phyloP scores from a whole-genome alignment of 2,888 invertebrate genomes.

The Ophion ellenae region DNA sequence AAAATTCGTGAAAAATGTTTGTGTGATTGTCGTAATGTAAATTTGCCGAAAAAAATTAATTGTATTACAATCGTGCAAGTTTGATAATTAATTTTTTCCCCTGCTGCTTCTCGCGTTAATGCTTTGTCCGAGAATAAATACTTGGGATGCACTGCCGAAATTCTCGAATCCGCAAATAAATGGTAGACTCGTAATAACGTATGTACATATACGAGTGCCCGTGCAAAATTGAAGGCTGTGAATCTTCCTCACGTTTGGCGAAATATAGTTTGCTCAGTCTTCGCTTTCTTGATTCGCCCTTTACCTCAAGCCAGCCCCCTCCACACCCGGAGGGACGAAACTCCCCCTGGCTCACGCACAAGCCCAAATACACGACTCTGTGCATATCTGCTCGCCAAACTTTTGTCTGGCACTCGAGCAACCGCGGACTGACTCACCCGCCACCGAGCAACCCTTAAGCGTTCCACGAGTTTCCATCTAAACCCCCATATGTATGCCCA shows the following conservation, averaged over 20 bases:
- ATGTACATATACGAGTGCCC: slow-evolving; percentile 30
- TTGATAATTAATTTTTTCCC: no score
- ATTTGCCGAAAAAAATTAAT: no score
- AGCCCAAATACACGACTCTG: slow-evolving; percentile 36
- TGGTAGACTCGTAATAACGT: slow-evolving; percentile 40
- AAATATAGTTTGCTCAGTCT: slow-evolving; percentile 41
- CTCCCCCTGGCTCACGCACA: slow-evolving; percentile 53
- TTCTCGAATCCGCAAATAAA: slow-evolving; percentile 13
- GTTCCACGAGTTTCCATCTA: slow-evolving; percentile 7
- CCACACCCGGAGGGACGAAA: background rate
- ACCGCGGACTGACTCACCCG: slow-evolving; percentile 52
- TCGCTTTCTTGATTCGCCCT: slow-evolving; percentile 20
- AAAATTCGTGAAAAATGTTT: no score
- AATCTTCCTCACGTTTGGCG: slow-evolving; percentile 47
- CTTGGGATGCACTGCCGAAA: background rate
- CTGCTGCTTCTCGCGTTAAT: background rate
- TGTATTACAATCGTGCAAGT: no score
- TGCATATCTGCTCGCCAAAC: slow-evolving; percentile 67
- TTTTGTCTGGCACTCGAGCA: slow-evolving; percentile 73
- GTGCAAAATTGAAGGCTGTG: slow-evolving; percentile 22
- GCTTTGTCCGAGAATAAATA: background rate
- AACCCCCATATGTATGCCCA: slow-evolving; percentile 33
- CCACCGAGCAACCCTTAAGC: slow-evolving; percentile 30
- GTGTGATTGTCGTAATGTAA: no score
- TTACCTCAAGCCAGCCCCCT: background rate